Base-by-base conservation (phyloP, 2,888 invertebrate species). In the Aleiodes leptofemur region DNA sequence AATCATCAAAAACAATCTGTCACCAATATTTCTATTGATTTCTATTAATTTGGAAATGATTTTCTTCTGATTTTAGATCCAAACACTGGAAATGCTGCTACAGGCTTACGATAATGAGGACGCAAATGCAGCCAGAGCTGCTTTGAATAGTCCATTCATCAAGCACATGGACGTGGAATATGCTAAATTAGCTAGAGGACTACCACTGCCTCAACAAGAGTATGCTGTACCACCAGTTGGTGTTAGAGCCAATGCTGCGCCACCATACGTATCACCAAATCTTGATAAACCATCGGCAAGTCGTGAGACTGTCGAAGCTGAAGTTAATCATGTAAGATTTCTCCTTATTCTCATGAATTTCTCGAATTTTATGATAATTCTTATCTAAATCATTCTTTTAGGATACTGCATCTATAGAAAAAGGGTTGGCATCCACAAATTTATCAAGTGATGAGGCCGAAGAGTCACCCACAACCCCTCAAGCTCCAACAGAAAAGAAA, bases 161-260 rank as follows among this genome's bases (percentile, higher is more conserved):
- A 94, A 95, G 79, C 95, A 95, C 87, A 96, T 97, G 97, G 97
- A 97, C 88, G 95, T 97, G 7, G 97, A 97, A 87, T 97, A 96
- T 87, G 92, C 96, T 0, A 92, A 95, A 85, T 90, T 95, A 77
- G 94, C 95, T 6, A 90, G 94, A 81, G 93, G 93, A 83, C 90
- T 95, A 88, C 93, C 93, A 43, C 87, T 95, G 78, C 95, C 95
- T 0, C 91, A 93, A 79, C 93, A 93, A 68, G 88, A 91, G 69
- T 90, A 90, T 69, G 88, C 90, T 82, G 91, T 92, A 0, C 92
- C 93, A 1, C 93, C 92, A 78, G 92, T 93, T 29, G 90, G 91
- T 64, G 92, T 94, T 51, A 88, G 93, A 79, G 93, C 93, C 86
- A 94, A 95, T 87, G 95, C 95, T 7, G 94, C 95, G 6, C 92